These are phyloP conservation scores for Malurus melanocephalus DNA, from an alignment of 2,113 vertebrate species.

Conservation along the genomic window DNA sequence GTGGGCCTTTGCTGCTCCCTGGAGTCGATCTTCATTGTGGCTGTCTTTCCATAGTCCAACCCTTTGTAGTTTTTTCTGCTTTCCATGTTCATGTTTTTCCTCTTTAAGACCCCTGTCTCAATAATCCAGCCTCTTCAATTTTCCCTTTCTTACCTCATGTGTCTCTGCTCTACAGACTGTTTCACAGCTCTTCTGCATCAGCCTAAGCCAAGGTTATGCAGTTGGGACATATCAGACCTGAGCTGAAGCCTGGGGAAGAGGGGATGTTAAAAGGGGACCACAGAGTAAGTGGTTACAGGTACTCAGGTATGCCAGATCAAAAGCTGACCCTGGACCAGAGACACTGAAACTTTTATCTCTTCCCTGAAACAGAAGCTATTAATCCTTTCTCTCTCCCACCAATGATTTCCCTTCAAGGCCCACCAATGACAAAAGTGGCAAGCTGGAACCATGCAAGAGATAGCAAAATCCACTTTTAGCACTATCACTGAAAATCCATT, in stretches of 20 bases:
- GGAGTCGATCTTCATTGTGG: neutral
- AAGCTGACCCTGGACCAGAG: neutral
- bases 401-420: neutral
- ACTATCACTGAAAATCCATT: neutral
- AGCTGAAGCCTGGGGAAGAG: neutral
- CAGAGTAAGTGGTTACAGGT: neutral
- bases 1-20: neutral
- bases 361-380: neutral
- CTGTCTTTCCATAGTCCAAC: neutral
- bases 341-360: neutral
- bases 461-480: neutral
- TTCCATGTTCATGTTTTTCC: neutral
- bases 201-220: neutral
- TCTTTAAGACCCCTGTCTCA: neutral
- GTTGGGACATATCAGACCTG: neutral
- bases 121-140: neutral
- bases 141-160: neutral
- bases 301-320: neutral
- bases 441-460: neutral
- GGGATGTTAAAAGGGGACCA: rapidly evolving
- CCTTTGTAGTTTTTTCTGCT: neutral
- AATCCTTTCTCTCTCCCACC: rapidly evolving
- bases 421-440: neutral
- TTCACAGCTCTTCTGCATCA: neutral
- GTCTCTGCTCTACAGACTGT: neutral